These are phyloP conservation scores for Ginglymostoma cirratum DNA, from an alignment of 2,113 vertebrate genomes.

Conservation along the genomic window DNA sequence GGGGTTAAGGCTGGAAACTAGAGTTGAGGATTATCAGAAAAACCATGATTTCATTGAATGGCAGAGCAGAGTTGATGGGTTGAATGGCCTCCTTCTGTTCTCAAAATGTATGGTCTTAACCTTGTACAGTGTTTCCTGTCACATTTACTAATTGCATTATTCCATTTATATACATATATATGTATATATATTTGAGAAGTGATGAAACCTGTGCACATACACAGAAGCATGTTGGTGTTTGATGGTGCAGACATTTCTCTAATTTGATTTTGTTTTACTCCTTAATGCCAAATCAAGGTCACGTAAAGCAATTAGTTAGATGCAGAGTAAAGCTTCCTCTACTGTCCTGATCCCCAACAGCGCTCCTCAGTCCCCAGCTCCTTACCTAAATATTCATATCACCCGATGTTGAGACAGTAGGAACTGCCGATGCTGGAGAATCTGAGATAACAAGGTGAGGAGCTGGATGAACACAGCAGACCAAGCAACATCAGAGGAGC, in stretches of 20 bases:
- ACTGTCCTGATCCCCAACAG: background rate
- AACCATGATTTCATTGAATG: too few species aligned
- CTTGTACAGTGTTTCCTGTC: background rate
- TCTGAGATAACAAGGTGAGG: too few species aligned
- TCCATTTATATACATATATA: background rate
- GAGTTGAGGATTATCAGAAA: too few species aligned
- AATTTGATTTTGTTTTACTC: background rate
- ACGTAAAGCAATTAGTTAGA: background rate
- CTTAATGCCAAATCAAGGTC: background rate
- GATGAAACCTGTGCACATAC: background rate
- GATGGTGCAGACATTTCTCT: background rate
- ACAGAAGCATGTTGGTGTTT: background rate
- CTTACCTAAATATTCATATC: background rate
- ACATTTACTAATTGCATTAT: background rate
- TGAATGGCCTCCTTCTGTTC: too few species aligned
- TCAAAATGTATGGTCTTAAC: background rate
- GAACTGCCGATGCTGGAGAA: too few species aligned
- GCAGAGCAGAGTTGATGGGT: too few species aligned
- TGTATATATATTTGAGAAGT: background rate
- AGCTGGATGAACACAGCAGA: too few species aligned
- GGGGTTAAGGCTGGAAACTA: too few species aligned
- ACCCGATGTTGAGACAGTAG: background rate
- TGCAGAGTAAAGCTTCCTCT: background rate
- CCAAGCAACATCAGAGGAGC: too few species aligned
- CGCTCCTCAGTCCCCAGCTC: background rate